Conservation (phyloP, 1,140 invertebrate genomes). For the Drosophila simulans region DNA sequence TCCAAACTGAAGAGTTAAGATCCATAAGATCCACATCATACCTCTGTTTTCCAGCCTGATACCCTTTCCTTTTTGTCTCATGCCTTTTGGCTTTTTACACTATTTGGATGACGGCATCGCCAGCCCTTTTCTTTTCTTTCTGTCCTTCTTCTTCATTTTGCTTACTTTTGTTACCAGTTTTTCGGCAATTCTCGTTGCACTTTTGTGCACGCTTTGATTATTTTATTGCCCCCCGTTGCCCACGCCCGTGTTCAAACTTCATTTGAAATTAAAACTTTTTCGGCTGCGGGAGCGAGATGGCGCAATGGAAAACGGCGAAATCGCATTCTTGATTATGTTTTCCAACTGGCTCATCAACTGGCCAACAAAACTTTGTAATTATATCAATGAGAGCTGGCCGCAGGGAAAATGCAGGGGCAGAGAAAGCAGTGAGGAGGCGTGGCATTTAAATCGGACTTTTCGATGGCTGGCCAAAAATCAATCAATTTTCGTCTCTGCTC, state of each 20-base stretch:
- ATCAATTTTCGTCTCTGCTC: slow-evolving; percentile 66
- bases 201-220: slow-evolving; percentile 82
- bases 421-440: background rate
- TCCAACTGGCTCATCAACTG: slow-evolving; percentile 78
- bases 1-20: too few relatives aligned
- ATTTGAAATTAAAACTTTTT: slow-evolving; percentile 80
- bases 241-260: slow-evolving; percentile 60
- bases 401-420: background rate
- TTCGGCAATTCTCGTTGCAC: slow-evolving; percentile 78
- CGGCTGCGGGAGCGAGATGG: slow-evolving; percentile 1
- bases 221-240: slow-evolving; percentile 64
- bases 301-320: slow-evolving; percentile 17
- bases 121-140: background rate
- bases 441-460: slow-evolving; percentile 41
- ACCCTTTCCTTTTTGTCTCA: background rate
- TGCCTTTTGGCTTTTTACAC: slow-evolving; percentile 35
- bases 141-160: slow-evolving; percentile 30
- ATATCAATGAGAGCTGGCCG: slow-evolving; percentile 68
- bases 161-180: slow-evolving; percentile 74
- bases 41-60: background rate
- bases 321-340: slow-evolving; percentile 82
- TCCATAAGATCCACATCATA: background rate
- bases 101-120: slow-evolving; percentile 30
- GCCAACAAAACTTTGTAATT: slow-evolving; percentile 79
- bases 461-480: slow-evolving; percentile 64